Evolutionary conservation across 2,888 invertebrate genomes (phyloP).

Genomic region (Cataglyphis albicans): DNA sequence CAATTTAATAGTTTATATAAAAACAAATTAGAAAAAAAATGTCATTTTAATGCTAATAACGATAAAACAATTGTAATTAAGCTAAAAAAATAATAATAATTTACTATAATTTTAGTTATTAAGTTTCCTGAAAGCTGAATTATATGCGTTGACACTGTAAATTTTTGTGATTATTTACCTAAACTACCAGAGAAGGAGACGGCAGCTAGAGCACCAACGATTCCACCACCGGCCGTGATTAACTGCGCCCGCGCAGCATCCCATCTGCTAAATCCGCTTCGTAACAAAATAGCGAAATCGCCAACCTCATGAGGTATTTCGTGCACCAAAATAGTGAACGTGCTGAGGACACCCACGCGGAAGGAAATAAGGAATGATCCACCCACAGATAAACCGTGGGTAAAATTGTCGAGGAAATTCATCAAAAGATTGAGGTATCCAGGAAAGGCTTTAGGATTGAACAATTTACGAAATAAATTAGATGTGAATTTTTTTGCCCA

Average conservation of each 20-base stretch:
- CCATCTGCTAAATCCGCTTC: slow-evolving; percentile 96
- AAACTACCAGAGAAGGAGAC: slow-evolving; percentile 94
- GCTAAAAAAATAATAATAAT: neutral
- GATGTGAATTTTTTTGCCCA: slow-evolving; percentile 10
- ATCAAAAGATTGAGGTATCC: slow-evolving; percentile 98
- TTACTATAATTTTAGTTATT: neutral
- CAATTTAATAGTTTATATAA: neutral
- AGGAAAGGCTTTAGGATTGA: slow-evolving; percentile 84
- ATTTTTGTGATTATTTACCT: slow-evolving; percentile 88
- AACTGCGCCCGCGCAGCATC: slow-evolving; percentile 98
- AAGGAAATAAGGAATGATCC: slow-evolving; percentile 98
- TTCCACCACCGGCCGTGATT: slow-evolving; percentile 95
- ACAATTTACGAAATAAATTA: slow-evolving; percentile 26
- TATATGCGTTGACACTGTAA: neutral
- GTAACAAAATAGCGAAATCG: slow-evolving; percentile 98
- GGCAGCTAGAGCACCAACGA: slow-evolving; percentile 95
- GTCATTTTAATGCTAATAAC: neutral
- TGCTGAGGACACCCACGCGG: slow-evolving; percentile 95
- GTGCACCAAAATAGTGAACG: slow-evolving; percentile 96
- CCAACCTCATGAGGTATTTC: slow-evolving; percentile 99
- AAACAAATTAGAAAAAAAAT: slow-evolving; percentile 6
- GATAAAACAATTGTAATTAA: neutral
- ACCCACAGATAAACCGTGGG: slow-evolving; percentile 98
- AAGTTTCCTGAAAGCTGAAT: neutral
- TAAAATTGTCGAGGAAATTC: slow-evolving; percentile 99